phyloP scores from a whole-genome alignment of 2,113 vertebrate species.

The Mirounga angustirostris region DNA sequence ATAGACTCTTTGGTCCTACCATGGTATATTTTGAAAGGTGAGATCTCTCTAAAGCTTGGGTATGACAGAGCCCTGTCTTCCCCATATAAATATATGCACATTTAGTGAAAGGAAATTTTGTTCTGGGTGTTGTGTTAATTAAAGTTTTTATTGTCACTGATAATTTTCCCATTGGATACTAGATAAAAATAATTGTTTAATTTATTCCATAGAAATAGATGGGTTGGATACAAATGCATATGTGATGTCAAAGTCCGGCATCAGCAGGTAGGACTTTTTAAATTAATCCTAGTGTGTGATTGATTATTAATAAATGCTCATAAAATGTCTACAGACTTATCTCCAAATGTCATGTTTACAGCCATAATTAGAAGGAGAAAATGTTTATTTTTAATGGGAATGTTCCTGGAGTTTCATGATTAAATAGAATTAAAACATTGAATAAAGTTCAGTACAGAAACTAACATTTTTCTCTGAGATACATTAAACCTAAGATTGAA shows the following conservation, averaged over 20 bases:
- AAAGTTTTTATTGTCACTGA: neutral
- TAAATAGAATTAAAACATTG: neutral
- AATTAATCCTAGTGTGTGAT: neutral
- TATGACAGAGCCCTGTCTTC: neutral
- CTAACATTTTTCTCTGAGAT: neutral
- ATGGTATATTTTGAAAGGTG: neutral
- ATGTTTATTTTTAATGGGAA: neutral
- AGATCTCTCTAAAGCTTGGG: neutral
- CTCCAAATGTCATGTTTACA: neutral
- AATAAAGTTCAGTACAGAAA: neutral
- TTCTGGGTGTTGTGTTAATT: neutral
- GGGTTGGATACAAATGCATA: neutral
- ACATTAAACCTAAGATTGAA: neutral
- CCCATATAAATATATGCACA: neutral
- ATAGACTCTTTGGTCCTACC: neutral
- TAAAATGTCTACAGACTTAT: neutral
- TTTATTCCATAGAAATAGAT: neutral
- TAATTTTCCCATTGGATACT: neutral
- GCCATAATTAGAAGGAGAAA: neutral
- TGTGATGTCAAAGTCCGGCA: neutral
- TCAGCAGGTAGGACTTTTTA: neutral
- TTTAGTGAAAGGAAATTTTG: neutral
- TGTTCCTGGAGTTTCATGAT: neutral
- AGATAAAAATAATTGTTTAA: constrained; percentile 16
- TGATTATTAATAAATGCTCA: neutral